Base-by-base conservation (phyloP, 1,140 invertebrate genomes). In the Druon quercuslanigerum region DNA sequence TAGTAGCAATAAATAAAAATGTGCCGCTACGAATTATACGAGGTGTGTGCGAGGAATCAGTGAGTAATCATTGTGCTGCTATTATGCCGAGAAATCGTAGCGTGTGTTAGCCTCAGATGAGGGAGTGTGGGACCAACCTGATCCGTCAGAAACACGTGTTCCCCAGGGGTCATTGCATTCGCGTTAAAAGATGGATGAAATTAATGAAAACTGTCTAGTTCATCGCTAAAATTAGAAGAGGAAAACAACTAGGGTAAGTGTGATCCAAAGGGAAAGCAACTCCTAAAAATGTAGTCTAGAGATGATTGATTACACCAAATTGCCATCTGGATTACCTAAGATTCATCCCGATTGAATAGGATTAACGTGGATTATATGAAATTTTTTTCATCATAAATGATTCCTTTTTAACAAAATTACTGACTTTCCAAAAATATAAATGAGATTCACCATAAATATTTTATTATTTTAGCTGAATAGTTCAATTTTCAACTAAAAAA, bases 71-170 rank as follows among this genome's bases (percentile, higher is more conserved):
- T 81, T 81, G 75, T 77, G 72, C 14, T 66, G 60, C 40, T 25
- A 66, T 66, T 66, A 66, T 40, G 16, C 60, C 72, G 51, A 75
- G 56, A 46, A 70, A 75, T 84, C 80, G 78, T 71, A 40, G 57
- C 74, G 76, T 50, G 56, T 33, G 52, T 7, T 74, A 75, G 71
- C 77, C 79, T 80, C 78, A 51, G 51, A 60, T 57, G 19, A 13
- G 12, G 25, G 73, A 82, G 82, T 85, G 84, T 85, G 84, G 78
- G 83, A 85, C 70, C 71, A 79, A 8, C 74, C 57, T 84, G 84
- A 84, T 83, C 83, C 74, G 60, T 79, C 82, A 72, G 74, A 81
- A 7, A 12, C 60, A 66, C 13, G 60, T 66, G 25, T 66, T 66
- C 46, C 25, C 14, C 25, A 33, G 33, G 60, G 60, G 60, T 66